Evolutionary conservation across 1,140 invertebrate genomes (phyloP), one percentile per base, ranked within the genome.

Genomic region (Elysia chlorotica): DNA sequence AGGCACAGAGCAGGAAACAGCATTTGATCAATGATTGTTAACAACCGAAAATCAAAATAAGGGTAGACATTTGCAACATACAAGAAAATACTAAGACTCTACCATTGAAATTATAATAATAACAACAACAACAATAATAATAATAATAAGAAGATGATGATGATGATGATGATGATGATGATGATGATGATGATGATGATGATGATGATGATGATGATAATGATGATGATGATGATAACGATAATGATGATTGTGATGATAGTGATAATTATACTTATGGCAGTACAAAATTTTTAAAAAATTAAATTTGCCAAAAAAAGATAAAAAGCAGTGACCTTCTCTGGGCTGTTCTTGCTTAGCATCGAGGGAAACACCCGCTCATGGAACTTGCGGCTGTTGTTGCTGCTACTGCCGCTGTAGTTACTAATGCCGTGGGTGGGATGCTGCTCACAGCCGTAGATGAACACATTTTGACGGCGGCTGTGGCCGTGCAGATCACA

Each of bases 301-400:
- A n/a, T n/a, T n/a, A n/a, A n/a, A n/a, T n/a, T n/a, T n/a, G n/a
- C n/a, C n/a, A n/a, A n/a, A n/a, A n/a, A n/a, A n/a, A n/a, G 41
- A 14, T n/a, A 48, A 48, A 10, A 48, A 48, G 41, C 41, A 48
- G 10, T 73, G 74, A 96, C 95, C 90, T 96, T 95, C 86, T 96
- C 94, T 23, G 94, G 92, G 65, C 94, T 92, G 87, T 96, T 96
- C 89, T 96, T 96, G 82, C 95, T 93, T 57, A 97, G 87, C 94
- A 97, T 96, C 54, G 95, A 86, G 1, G 95, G 95, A 88, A 96
- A 97, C 35, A 97, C 92, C 88, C 96, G 93, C 86, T 97, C 95
- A 38, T 93, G 91, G 25, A 96, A 77, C 37, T 85, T 65, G 61
- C 91, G 92, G n/a, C 93, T 92, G 48, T 91, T 90, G 79, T 91